These are phyloP conservation scores for Gymnobelideus leadbeateri DNA, from an alignment of 2,113 vertebrate genomes.

Conservation along the genomic window DNA sequence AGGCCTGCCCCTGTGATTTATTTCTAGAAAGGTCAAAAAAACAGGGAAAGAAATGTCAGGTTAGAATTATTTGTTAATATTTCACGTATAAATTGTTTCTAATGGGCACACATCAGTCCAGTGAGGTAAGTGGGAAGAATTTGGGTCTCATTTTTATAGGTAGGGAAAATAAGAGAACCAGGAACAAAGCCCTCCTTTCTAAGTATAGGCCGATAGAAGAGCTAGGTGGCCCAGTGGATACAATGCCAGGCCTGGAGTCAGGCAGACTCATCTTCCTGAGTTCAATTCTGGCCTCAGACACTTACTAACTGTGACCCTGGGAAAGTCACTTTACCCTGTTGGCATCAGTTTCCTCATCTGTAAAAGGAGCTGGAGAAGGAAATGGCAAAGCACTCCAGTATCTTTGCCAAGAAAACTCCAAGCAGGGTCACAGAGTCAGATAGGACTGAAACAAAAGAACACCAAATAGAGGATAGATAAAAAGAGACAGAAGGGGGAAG, in stretches of 20 bases:
- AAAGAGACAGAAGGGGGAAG: background rate
- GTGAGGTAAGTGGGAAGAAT: background rate
- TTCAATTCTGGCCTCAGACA: background rate
- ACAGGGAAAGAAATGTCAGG: constrained; percentile 38
- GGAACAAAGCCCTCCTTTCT: background rate
- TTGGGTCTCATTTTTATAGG: background rate
- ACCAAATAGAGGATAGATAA: background rate
- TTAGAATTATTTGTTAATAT: constrained; percentile 35
- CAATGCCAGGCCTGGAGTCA: background rate
- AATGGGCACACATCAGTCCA: background rate
- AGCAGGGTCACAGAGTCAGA: background rate
- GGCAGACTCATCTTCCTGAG: background rate
- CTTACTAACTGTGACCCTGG: background rate
- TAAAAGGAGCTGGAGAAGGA: background rate
- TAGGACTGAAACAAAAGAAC: background rate
- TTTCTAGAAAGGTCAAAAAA: constrained; percentile 46
- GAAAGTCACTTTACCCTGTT: background rate
- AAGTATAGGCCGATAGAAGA: background rate
- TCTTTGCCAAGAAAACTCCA: background rate
- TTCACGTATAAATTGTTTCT: constrained; percentile 11
- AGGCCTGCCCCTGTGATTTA: background rate
- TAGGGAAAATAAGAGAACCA: background rate
- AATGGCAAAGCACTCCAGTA: background rate
- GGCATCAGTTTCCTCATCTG: background rate
- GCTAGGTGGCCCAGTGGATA: background rate